Percentiles rank a stretch among this genome's conserved stretches.
phyloP scores from a whole-genome alignment of 1,140 invertebrate species.

The Campoletis sonorensis region DNA sequence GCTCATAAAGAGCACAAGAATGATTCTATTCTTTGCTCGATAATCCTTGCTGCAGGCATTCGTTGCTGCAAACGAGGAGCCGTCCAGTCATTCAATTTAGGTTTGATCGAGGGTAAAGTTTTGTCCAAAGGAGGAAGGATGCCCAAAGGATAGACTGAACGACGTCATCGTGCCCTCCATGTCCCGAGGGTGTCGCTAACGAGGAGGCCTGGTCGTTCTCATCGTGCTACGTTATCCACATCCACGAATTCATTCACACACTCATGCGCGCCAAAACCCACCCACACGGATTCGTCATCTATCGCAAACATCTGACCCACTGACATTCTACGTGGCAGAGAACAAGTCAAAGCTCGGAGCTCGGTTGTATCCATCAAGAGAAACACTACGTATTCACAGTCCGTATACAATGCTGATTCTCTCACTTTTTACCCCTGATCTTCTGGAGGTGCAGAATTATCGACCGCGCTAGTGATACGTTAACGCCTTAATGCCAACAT shows the following conservation, averaged over 20 bases:
- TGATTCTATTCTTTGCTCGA: background rate
- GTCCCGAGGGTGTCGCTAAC: slow-evolving; percentile 59
- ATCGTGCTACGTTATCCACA: slow-evolving; percentile 1
- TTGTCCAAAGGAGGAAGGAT: background rate
- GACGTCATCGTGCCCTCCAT: slow-evolving; percentile 17
- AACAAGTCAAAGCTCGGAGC: slow-evolving; percentile 45
- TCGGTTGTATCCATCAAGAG: background rate
- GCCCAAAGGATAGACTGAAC: background rate
- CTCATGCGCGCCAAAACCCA: background rate
- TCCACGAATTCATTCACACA: background rate
- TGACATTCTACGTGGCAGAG: slow-evolving; percentile 57
- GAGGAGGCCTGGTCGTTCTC: slow-evolving; percentile 58
- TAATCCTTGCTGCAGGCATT: background rate
- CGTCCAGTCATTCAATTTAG: slow-evolving; percentile 16
- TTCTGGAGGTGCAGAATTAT: too few species aligned
- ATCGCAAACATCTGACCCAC: slow-evolving; percentile 71
- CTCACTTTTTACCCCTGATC: too few species aligned
- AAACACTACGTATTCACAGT: too few species aligned
- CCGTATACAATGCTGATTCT: too few species aligned
- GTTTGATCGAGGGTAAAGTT: background rate
- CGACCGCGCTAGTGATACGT: too few species aligned
- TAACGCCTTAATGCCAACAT: too few species aligned
- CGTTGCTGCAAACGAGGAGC: background rate
- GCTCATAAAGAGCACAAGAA: background rate
- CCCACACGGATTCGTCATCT: slow-evolving; percentile 39